These are phyloP conservation scores for Spisula solida DNA, from an alignment of 2,888 invertebrate species.

Conservation along the genomic window DNA sequence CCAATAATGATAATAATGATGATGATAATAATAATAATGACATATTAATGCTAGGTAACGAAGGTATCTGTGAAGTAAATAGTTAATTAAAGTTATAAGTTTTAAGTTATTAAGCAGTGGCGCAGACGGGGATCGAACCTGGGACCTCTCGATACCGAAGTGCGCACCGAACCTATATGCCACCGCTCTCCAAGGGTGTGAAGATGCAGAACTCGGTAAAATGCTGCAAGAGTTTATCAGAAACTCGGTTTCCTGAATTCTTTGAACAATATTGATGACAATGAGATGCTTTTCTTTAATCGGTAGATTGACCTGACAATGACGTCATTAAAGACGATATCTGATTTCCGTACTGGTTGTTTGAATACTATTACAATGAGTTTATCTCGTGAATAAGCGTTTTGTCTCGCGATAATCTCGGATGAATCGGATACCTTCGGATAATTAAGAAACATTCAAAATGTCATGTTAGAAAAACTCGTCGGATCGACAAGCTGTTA, in stretches of 20 bases:
- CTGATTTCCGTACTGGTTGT: background rate
- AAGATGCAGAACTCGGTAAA: too few relatives aligned
- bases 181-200: too few relatives aligned
- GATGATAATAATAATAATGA: too few relatives aligned
- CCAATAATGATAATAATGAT: too few relatives aligned
- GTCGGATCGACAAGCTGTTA: background rate
- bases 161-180: too few relatives aligned
- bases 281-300: background rate
- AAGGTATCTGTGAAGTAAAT: too few relatives aligned
- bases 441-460: background rate
- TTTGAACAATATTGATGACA: background rate
- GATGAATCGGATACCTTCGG: background rate
- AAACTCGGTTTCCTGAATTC: background rate
- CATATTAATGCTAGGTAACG: too few relatives aligned
- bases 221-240: too few relatives aligned
- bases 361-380: background rate
- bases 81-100: too few relatives aligned
- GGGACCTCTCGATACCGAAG: too few relatives aligned
- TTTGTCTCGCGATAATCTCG: background rate
- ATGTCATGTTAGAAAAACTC: background rate
- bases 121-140: too few relatives aligned
- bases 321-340: slow-evolving; percentile 14
- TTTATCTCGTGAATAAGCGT: background rate
- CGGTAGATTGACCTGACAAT: background rate
- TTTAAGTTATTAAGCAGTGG: too few relatives aligned